phyloP scores from a whole-genome alignment of 92 coral and sea anemone species.

The Epizoanthus scotinus region DNA sequence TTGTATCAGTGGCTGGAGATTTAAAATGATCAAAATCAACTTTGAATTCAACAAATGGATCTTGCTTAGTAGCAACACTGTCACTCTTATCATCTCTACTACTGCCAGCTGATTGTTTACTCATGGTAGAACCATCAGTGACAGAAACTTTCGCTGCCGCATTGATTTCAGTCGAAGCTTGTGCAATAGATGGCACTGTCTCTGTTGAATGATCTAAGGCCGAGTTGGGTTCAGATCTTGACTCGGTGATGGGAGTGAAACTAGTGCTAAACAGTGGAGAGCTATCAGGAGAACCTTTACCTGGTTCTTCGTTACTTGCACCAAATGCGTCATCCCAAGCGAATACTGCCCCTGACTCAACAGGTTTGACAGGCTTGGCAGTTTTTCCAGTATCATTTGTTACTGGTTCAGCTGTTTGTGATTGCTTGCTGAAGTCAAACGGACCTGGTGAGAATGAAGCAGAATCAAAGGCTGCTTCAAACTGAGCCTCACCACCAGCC shows the following conservation, averaged over 20 bases:
- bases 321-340: slow-evolving; percentile 63
- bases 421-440: slow-evolving; percentile 21
- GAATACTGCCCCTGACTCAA: slow-evolving; percentile 29
- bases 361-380: slow-evolving; percentile 20
- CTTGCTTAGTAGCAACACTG: not conserved
- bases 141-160: not conserved
- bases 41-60: slow-evolving; percentile 43
- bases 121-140: not conserved
- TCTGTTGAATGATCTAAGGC: not conserved
- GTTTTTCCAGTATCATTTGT: slow-evolving; percentile 17
- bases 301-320: not conserved
- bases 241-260: not conserved
- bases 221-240: not conserved
- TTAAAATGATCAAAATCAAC: slow-evolving; percentile 24
- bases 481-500: slow-evolving; percentile 36
- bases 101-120: not conserved
- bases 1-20: not conserved
- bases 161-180: no score
- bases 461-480: slow-evolving; percentile 67
- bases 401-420: not conserved
- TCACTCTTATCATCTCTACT: slow-evolving; percentile 5
- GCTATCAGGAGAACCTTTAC: not conserved
- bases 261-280: not conserved
- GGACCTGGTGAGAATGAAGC: slow-evolving; percentile 36
- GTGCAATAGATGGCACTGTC: not conserved